phyloP scores from a whole-genome alignment of 2,888 invertebrate genomes.

The Pomacea canaliculata region DNA sequence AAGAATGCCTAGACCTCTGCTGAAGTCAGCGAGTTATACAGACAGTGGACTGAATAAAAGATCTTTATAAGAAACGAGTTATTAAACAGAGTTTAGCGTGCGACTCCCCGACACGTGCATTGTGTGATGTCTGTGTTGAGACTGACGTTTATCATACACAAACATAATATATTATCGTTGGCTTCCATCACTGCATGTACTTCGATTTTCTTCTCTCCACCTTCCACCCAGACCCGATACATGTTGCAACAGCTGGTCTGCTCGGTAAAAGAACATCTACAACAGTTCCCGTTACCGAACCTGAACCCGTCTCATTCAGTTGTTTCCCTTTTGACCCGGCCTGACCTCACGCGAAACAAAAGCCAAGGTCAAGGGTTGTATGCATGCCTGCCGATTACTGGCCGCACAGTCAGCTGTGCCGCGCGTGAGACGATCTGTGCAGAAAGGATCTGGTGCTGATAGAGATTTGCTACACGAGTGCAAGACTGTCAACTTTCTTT shows the following conservation, averaged over 20 bases:
- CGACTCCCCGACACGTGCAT: too few relatives aligned
- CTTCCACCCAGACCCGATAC: neutral
- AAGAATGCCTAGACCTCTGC: too few relatives aligned
- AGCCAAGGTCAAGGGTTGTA: constrained; percentile 10
- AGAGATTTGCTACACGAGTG: neutral
- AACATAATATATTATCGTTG: too few relatives aligned
- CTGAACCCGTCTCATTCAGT: neutral
- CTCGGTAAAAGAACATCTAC: neutral
- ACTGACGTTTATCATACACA: too few relatives aligned
- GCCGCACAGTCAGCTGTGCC: neutral
- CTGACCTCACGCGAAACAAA: constrained; percentile 2
- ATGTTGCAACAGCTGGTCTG: neutral
- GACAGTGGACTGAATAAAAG: too few relatives aligned
- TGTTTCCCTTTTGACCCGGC: neutral
- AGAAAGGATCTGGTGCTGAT: neutral
- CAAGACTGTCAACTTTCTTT: neutral
- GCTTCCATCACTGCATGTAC: too few relatives aligned
- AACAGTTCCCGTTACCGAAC: neutral
- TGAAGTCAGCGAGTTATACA: too few relatives aligned
- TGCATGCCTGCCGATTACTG: neutral
- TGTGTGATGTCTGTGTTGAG: too few relatives aligned
- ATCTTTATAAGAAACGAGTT: too few relatives aligned
- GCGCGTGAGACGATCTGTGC: neutral
- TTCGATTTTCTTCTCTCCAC: too few relatives aligned
- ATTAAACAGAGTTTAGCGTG: too few relatives aligned